Evolutionary conservation across 2,797 vertebrate genomes (phyloP).

Genomic region (Setipinna tenuifilis): DNA sequence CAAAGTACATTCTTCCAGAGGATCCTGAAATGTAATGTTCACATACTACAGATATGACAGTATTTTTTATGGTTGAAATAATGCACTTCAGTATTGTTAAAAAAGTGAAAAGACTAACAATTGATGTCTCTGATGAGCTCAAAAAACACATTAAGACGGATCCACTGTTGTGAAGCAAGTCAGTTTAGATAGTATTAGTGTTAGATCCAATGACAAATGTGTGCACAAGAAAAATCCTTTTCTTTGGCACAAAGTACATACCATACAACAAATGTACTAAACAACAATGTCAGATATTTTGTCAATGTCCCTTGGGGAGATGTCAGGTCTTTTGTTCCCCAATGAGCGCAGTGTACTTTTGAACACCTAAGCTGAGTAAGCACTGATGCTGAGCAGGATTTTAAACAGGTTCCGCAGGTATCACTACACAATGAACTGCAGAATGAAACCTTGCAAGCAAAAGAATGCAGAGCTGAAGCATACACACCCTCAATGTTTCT

Average conservation of each 20-base stretch:
- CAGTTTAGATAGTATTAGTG: neutral
- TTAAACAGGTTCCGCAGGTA: conserved; percentile 49
- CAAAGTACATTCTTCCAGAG: neutral
- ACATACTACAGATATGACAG: neutral
- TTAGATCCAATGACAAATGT: neutral
- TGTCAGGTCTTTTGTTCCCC: neutral
- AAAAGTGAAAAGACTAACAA: neutral
- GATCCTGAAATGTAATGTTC: neutral
- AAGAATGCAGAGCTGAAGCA: conserved; percentile 32
- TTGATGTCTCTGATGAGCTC: neutral
- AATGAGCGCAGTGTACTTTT: neutral
- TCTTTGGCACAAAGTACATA: neutral
- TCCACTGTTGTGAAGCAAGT: neutral
- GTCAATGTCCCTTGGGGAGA: neutral
- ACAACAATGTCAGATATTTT: neutral
- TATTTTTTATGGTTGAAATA: neutral
- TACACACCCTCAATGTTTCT: conserved; percentile 17
- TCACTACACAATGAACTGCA: conserved; percentile 16
- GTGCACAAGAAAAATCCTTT: neutral
- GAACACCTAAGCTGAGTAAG: neutral
- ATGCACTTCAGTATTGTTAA: neutral
- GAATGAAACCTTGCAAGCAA: neutral
- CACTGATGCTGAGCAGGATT: conserved; percentile 42
- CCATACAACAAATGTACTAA: neutral
- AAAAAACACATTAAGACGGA: neutral